Base-by-base conservation (phyloP, 2,888 invertebrate genomes). In the Sinhomidia bicolor region DNA sequence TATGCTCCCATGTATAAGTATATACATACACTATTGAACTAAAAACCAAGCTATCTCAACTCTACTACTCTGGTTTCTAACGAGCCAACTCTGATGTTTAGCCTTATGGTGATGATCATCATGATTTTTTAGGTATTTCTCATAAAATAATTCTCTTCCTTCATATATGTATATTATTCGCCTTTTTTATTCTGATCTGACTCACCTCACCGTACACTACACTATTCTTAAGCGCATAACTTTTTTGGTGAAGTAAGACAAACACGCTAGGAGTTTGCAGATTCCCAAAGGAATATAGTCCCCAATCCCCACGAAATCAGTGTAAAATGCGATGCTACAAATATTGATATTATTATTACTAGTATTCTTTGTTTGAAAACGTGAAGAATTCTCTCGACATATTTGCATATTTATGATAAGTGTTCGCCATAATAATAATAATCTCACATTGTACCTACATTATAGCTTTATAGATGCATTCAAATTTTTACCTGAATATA, bases 101-200 rank as follows among this genome's bases (percentile, higher is more conserved):
- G 36, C 36, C 7, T 3, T 68, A n/a, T 54, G 12, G 17, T 17
- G 1, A 17, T 47, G 23, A 76, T 29, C 51, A 17, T 78, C 78
- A 78, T 12, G 41, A 78, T 3, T 32, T 51, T 76, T 29, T 78
- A 78, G 78, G 23, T n/a, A 78, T 78, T 78, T 78, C 32, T 29
- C 78, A 78, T 78, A 78, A 54, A 78, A 78, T 23, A 74, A 6
- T n/a, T 74, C 47, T 26, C 36, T 74, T 78, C 78, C 57, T 78
- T 10, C 17, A 60, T 17, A 57, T 32, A 26, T 60, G 26, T 17
- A 47, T 47, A 47, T 47, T 47, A 47, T 47, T 1, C n/a, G 2
- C 10, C 17, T 54, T 54, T 54, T 54, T 54, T 54, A 54, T 54
- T 54, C n/a, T 54, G 51, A 12, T n/a, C n/a, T n/a, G n/a, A n/a